A percentile compares a stretch with the other conserved stretches of the same genome.
Evolutionary conservation across 1,140 invertebrate species (phyloP).

Genomic region (Hyphantria cunea): DNA sequence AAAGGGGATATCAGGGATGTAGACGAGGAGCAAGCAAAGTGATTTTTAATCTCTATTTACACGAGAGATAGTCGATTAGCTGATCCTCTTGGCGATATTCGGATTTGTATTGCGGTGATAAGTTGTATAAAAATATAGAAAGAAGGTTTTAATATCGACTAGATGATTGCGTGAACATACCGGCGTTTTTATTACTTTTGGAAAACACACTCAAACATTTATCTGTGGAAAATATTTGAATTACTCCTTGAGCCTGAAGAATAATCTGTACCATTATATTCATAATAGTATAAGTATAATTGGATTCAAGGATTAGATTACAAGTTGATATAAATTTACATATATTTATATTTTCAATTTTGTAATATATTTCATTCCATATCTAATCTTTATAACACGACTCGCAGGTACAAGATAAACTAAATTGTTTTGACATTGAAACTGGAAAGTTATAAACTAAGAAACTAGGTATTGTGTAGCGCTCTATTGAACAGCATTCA

Average conservation of each 20-base stretch:
- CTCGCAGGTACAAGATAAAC: too few species aligned
- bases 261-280: too few species aligned
- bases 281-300: too few species aligned
- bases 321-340: too few species aligned
- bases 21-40: slow-evolving; percentile 40
- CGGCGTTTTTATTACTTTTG: too few species aligned
- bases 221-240: too few species aligned
- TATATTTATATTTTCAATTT: too few species aligned
- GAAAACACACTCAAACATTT: too few species aligned
- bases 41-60: slow-evolving; percentile 68
- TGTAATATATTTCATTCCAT: too few species aligned
- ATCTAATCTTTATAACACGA: background rate
- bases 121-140: background rate
- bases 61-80: slow-evolving; percentile 50
- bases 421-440: slow-evolving; percentile 8
- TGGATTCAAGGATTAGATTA: too few species aligned
- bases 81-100: slow-evolving; percentile 30
- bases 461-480: slow-evolving; percentile 16
- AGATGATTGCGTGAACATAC: background rate
- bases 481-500: background rate
- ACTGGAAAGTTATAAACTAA: slow-evolving; percentile 17
- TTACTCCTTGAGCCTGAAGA: too few species aligned
- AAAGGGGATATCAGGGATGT: slow-evolving; percentile 31
- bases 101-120: background rate
- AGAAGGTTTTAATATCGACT: background rate